phyloP scores from a whole-genome alignment of 2,797 vertebrate genomes.

The Acropternis orthonyx region DNA sequence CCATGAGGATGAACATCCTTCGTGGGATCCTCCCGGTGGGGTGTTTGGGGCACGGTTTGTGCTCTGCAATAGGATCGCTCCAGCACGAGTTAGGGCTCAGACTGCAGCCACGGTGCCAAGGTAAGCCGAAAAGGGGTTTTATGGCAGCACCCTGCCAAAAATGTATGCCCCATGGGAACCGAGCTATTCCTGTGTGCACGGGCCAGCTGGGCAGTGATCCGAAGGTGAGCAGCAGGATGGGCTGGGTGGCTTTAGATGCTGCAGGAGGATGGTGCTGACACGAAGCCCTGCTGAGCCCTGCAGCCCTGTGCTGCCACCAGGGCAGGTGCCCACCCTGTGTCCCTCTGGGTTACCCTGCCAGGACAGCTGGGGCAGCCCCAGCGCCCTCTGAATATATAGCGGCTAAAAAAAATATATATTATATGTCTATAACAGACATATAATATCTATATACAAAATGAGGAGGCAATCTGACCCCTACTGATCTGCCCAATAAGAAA shows the following conservation, averaged over 20 bases:
- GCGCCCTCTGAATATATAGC: background rate
- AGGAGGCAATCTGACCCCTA: background rate
- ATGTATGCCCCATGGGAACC: rapidly evolving
- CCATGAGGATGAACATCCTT: background rate
- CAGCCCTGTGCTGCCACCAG: too few species aligned
- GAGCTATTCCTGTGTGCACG: rapidly evolving
- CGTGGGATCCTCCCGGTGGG: background rate
- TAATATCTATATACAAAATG: background rate
- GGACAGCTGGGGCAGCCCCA: background rate
- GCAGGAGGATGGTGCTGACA: background rate
- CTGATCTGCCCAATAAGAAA: background rate
- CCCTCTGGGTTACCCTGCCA: background rate
- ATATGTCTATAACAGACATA: background rate
- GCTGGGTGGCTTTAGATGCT: background rate
- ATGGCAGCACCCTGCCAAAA: background rate
- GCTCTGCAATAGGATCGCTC: background rate
- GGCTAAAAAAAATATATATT: background rate
- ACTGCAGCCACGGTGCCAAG: background rate
- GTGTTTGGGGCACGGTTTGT: background rate
- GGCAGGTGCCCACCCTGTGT: background rate
- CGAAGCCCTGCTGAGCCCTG: background rate
- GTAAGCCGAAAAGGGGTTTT: background rate
- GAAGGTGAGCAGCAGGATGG: background rate
- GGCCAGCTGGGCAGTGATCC: rapidly evolving
- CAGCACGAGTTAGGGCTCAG: background rate